phyloP scores from a whole-genome alignment of 2,113 vertebrate species.

The Limnothrissa miodon region DNA sequence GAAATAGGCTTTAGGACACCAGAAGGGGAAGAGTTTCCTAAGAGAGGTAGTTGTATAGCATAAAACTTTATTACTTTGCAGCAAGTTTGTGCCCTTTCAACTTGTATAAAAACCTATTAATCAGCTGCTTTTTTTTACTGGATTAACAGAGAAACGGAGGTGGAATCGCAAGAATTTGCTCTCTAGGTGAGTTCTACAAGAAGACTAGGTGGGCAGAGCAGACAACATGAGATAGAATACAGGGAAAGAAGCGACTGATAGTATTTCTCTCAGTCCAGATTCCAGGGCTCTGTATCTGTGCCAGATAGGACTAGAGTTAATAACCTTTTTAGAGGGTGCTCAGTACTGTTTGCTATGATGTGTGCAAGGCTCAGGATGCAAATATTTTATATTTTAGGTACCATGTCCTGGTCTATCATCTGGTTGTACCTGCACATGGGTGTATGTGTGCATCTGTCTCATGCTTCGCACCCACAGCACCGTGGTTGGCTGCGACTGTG shows the following conservation, averaged over 20 bases:
- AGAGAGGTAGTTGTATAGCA: neutral
- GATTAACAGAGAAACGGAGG: neutral
- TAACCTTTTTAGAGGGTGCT: too few species aligned
- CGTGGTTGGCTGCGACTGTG: conserved; percentile 46
- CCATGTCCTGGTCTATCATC: conserved; percentile 31
- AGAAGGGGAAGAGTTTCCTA: neutral
- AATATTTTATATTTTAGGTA: neutral
- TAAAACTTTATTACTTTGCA: neutral
- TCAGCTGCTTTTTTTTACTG: neutral
- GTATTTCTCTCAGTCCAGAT: too few species aligned
- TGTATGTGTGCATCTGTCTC: neutral
- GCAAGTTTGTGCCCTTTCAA: neutral
- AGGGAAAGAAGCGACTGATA: too few species aligned
- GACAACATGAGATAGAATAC: too few species aligned
- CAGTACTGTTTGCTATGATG: too few species aligned
- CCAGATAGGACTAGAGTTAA: too few species aligned
- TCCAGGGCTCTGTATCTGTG: too few species aligned
- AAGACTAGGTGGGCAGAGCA: too few species aligned
- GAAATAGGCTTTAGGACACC: neutral
- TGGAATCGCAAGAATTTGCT: neutral
- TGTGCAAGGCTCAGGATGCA: neutral
- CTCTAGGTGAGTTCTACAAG: neutral
- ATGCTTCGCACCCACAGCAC: conserved; percentile 34
- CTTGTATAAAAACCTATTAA: neutral
- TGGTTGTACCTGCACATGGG: conserved; percentile 13